phyloP scores from a whole-genome alignment of 2,797 vertebrate genomes.

The Clarias laeviceps region DNA sequence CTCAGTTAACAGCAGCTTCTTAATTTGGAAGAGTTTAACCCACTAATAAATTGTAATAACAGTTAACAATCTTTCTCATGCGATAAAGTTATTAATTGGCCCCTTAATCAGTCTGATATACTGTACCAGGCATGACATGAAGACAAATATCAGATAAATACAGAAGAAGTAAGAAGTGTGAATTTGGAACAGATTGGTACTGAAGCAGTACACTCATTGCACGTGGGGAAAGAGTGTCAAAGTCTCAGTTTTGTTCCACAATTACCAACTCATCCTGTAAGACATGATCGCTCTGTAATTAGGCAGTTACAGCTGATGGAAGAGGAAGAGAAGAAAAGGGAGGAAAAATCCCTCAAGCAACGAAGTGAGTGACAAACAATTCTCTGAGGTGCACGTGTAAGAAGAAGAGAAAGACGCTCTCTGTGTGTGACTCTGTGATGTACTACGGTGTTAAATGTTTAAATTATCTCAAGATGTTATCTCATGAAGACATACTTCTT shows the following conservation, averaged over 20 bases:
- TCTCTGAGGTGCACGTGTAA: slow-evolving; percentile 6
- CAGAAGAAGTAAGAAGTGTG: background rate
- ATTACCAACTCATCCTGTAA: slow-evolving; percentile 43
- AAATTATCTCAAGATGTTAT: slow-evolving; percentile 30
- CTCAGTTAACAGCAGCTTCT: background rate
- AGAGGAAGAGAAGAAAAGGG: background rate
- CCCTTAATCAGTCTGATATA: background rate
- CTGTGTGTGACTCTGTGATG: slow-evolving; percentile 25
- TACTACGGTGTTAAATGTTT: slow-evolving; percentile 33
- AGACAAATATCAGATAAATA: background rate
- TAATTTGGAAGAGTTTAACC: background rate
- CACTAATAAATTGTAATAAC: background rate
- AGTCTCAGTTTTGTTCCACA: slow-evolving; percentile 30
- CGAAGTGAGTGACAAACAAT: slow-evolving; percentile 27
- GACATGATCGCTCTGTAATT: slow-evolving; percentile 40
- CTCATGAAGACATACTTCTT: slow-evolving; percentile 19
- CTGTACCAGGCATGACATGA: background rate
- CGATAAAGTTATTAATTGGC: too few species aligned
- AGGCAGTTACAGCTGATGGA: slow-evolving; percentile 18
- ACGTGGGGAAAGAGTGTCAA: slow-evolving; percentile 30
- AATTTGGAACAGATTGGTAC: background rate
- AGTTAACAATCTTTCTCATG: background rate
- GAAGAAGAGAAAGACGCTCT: background rate
- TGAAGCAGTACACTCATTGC: slow-evolving; percentile 6
- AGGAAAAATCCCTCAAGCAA: background rate